Evolutionary conservation across 2,113 vertebrate species (phyloP).

Genomic region (Malaclemys terrapin): DNA sequence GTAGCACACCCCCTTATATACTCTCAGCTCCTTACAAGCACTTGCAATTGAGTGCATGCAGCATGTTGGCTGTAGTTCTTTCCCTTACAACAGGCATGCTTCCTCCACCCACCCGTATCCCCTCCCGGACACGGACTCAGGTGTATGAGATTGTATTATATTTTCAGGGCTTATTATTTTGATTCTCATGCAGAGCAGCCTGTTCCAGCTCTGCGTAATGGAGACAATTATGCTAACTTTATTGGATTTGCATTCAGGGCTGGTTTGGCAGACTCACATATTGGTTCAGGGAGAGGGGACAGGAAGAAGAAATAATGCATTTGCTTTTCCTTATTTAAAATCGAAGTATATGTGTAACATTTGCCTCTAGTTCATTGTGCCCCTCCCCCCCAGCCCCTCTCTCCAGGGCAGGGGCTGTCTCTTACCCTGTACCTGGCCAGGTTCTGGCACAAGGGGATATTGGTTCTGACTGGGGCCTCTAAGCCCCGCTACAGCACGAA

Average conservation of each 20-base stretch:
- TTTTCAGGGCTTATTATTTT: constrained; percentile 49
- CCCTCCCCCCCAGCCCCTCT: not conserved
- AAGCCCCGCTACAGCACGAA: not conserved
- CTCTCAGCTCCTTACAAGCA: not conserved
- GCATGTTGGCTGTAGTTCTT: not conserved
- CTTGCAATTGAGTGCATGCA: not conserved
- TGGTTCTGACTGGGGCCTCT: not conserved
- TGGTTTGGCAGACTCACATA: constrained; percentile 69
- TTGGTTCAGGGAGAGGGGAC: constrained; percentile 55
- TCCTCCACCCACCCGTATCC: not conserved
- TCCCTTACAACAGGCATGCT: not conserved
- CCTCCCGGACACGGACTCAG: not conserved
- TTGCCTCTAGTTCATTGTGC: not conserved
- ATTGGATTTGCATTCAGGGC: constrained; percentile 71
- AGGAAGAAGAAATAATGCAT: constrained; percentile 26
- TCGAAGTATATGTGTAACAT: not conserved
- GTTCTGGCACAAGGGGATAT: not conserved
- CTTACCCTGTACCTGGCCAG: not conserved
- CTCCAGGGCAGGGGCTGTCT: not conserved
- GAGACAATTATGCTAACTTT: constrained; percentile 72
- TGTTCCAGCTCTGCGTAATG: constrained; percentile 54
- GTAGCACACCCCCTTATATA: not conserved
- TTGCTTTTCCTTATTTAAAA: constrained; percentile 46
- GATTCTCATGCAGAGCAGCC: constrained; percentile 62
- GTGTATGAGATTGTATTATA: not conserved